Percentiles rank a stretch among this genome's conserved stretches.
phyloP scores from a whole-genome alignment of 2,888 invertebrate species.

The Physocephala rufipes region DNA sequence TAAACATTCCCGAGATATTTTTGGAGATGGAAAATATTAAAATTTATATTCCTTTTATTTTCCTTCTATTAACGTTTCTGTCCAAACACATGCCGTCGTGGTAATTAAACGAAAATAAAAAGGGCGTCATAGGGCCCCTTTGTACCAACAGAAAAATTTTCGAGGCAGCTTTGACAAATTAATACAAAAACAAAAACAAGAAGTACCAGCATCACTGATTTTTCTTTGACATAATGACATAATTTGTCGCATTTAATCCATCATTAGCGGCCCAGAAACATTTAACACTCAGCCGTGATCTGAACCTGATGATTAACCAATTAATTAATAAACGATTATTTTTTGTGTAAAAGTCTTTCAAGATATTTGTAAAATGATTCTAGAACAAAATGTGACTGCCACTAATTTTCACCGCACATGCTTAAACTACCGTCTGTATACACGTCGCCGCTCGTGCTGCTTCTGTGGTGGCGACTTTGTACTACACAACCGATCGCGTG shows the following conservation, averaged over 20 bases:
- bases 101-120: neutral
- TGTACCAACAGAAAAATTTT: too few species aligned
- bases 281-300: neutral
- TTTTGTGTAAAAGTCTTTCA: neutral
- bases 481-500: slow-evolving; percentile 17
- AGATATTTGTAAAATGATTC: neutral
- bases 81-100: neutral
- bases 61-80: too few species aligned
- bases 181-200: neutral
- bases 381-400: neutral
- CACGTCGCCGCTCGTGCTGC: slow-evolving; percentile 4
- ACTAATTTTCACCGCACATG: neutral
- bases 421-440: slow-evolving; percentile 4
- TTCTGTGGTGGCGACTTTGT: neutral
- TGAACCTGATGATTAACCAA: neutral
- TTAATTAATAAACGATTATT: neutral
- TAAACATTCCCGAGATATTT: too few species aligned
- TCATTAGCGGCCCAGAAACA: neutral
- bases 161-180: neutral
- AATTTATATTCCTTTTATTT: too few species aligned
- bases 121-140: too few species aligned
- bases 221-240: neutral
- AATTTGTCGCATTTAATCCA: neutral
- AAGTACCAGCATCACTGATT: neutral
- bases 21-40: too few species aligned